Base-by-base conservation (phyloP, 2,113 vertebrate species). In the Callithrix jacchus region DNA sequence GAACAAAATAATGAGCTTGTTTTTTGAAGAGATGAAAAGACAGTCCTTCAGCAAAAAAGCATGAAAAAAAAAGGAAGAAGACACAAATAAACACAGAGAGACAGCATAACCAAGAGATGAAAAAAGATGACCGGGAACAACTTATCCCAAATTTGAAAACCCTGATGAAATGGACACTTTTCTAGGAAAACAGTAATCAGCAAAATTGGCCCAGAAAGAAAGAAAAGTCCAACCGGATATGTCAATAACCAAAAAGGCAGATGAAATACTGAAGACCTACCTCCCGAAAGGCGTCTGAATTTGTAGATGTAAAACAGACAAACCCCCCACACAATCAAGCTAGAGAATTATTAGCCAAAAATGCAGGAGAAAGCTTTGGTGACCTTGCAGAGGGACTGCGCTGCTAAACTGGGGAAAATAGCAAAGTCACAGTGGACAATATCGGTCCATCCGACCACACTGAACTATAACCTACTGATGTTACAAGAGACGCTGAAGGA, bases 401-500 rank as follows among this genome's bases (percentile, higher is more conserved):
- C 0, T 10, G 12, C 12, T 37, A 20, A 5, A 2, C 0, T 1
- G 90, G 14, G 27, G 77, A 8, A 21, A 47, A 14, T 21, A 42
- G 27, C 30, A 2, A 30, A 20, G 11, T 23, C 54, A 1, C 0
- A 12, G 21, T 37, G 27, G 27, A 25, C 17, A 2, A 1, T 2
- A 25, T 37, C 0, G 2, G 7, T 18, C 30, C 17, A 8, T 1
- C 0, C 2, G 61, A 27, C 58, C 49, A 1, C 0, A 0, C 0
- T 1, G 8, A 42, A 37, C 10, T 7, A 8, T 6, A 0, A 27
- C 3, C 37, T 11, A 5, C 66, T 11, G 2, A 1, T 2, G 2
- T 45, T 17, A 4, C 2, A 1, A 13, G 64, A 35, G 3, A 2
- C 58, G 35, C 7, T 12, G 25, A 10, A 20, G 18, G 35, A 40